A percentile compares a stretch with the other conserved stretches of the same genome.
Conservation (phyloP, 2,113 vertebrate genomes). For the Gambusia affinis region DNA sequence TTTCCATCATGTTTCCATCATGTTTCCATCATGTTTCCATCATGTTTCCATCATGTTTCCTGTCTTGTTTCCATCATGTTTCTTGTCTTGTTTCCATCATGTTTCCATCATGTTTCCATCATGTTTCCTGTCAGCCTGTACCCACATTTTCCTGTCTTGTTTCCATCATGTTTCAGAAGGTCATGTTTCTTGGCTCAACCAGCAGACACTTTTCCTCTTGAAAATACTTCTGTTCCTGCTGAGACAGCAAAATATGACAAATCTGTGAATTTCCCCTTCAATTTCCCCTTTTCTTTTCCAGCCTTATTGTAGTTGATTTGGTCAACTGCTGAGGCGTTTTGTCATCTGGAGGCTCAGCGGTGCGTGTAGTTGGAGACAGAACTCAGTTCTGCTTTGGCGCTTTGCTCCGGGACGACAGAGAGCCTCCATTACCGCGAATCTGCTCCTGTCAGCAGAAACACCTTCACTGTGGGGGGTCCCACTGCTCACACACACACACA, state of each 20-base stretch:
- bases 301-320: slow-evolving; percentile 70
- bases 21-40: too few relatives aligned
- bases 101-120: too few relatives aligned
- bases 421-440: slow-evolving; percentile 78
- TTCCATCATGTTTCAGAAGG: background rate
- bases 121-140: too few relatives aligned
- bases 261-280: slow-evolving; percentile 62
- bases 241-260: slow-evolving; percentile 54
- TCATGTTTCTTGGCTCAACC: slow-evolving; percentile 11
- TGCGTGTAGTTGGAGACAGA: slow-evolving; percentile 72
- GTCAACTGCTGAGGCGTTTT: slow-evolving; percentile 69
- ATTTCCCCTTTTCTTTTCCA: slow-evolving; percentile 49
- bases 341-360: slow-evolving; percentile 71
- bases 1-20: too few relatives aligned
- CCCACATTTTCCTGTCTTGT: too few relatives aligned
- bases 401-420: slow-evolving; percentile 64
- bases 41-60: too few relatives aligned
- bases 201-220: slow-evolving; percentile 34
- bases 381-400: slow-evolving; percentile 75
- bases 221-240: slow-evolving; percentile 57
- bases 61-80: too few relatives aligned
- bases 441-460: slow-evolving; percentile 78
- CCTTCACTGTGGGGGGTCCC: slow-evolving; percentile 46
- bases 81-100: too few relatives aligned
- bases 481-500: slow-evolving; percentile 31